Conservation (phyloP, 2,888 invertebrate species). For the Papilio gigon region DNA sequence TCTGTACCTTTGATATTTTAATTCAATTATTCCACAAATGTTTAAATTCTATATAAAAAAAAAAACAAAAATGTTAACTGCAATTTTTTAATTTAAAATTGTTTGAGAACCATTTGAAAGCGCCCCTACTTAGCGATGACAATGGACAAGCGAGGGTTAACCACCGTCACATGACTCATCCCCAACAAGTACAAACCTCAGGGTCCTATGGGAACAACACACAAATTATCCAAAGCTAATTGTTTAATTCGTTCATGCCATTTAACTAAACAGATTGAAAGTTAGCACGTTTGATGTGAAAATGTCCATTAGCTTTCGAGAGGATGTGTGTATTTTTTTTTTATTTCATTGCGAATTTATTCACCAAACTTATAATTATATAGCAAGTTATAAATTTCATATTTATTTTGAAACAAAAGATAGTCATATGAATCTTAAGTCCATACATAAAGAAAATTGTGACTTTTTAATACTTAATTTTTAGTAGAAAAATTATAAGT, state of each 20-base stretch:
- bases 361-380: no score
- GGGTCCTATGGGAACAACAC: constrained; percentile 75
- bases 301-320: constrained; percentile 4
- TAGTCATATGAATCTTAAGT: no score
- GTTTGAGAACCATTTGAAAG: constrained; percentile 51
- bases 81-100: no score
- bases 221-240: constrained; percentile 77
- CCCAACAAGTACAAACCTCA: constrained; percentile 46
- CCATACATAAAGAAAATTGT: no score
- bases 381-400: no score
- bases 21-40: no score
- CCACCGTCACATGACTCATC: constrained; percentile 55
- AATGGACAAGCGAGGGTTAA: constrained; percentile 57
- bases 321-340: not conserved
- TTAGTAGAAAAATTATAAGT: no score
- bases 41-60: no score
- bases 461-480: no score
- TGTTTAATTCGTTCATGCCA: constrained; percentile 74
- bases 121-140: constrained; percentile 48
- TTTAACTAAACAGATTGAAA: constrained; percentile 72
- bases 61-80: no score
- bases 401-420: no score
- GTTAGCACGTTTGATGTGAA: constrained; percentile 40
- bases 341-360: not conserved
- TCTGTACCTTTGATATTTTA: no score